Base-by-base conservation (phyloP, 2,113 vertebrate species). In the Lepus europaeus region DNA sequence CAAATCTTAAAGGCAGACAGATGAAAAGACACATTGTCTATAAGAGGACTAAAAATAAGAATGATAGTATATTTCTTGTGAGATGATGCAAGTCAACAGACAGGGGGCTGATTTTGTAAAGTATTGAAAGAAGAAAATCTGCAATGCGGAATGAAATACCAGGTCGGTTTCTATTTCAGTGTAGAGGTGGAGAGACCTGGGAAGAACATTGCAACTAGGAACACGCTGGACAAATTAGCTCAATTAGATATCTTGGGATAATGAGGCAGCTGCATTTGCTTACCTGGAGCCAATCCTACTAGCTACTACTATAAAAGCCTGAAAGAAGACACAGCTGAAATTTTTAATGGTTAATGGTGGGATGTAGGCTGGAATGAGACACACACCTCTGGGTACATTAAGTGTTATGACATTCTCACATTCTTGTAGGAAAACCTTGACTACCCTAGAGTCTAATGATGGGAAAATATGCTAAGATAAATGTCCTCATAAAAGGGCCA, bases 1-100 rank as follows among this genome's bases (percentile, higher is more conserved):
- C 88, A 83, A 85, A 79, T 64, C 66, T 77, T 89, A 36, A 92
- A 49, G 80, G 19, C 31, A 95, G 23, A 5, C 53, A 87, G 3
- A 22, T 81, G 12, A 66, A 69, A 91, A 79, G 29, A 12, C 2
- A 36, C 8, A 1, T 63, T 45, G 29, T 87, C 16, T 82, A 53
- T 2, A 45, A 45, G 25, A 82, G 13, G 5, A 69, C 25, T n/a
- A 33, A 86, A 1, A 36, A 36, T 45, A 73, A 79, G 9, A 20
- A 59, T 51, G 61, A 16, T 27, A 73, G 33, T 20, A 87, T 36
- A 31, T 53, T 80, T 85, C 39, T 80, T 5, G 19, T n/a, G 5
- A 20, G 19, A 82, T 17, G 68, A 45, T 77, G 39, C 6, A 73
- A 63, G 23, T 51, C 2, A 87, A 27, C 66, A 93, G 36, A 89